Evolutionary conservation across 1,140 invertebrate species (phyloP).

Genomic region (Drosophila quadrilineata): DNA sequence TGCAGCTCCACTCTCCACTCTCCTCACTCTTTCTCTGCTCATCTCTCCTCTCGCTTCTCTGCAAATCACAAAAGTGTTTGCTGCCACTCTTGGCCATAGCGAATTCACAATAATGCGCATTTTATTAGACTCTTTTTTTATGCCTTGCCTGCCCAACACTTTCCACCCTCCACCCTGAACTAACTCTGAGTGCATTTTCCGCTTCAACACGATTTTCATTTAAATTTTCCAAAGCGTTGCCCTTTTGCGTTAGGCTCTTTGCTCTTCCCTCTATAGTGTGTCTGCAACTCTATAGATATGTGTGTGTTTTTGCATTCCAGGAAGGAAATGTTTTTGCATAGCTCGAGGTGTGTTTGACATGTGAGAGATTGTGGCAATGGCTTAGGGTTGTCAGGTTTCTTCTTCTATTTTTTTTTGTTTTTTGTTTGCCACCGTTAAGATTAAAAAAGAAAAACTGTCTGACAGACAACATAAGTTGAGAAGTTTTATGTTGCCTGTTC

Average conservation of each 20-base stretch:
- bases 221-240: constrained; percentile 64
- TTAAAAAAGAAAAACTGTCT: too few species aligned
- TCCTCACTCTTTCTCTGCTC: too few species aligned
- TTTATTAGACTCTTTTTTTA: constrained; percentile 60
- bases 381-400: constrained; percentile 45
- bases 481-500: too few species aligned
- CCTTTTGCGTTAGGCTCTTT: constrained; percentile 46
- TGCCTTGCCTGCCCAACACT: constrained; percentile 1
- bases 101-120: constrained; percentile 72
- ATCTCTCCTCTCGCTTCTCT: constrained; percentile 9
- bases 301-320: constrained; percentile 18
- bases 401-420: too few species aligned
- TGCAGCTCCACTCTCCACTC: too few species aligned
- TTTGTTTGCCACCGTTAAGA: too few species aligned
- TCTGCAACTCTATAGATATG: background rate
- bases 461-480: too few species aligned
- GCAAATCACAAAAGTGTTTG: constrained; percentile 1
- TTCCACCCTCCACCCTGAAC: constrained; percentile 6
- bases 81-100: constrained; percentile 49
- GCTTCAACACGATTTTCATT: constrained; percentile 73
- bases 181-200: constrained; percentile 65
- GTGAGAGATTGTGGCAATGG: constrained; percentile 43
- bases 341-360: constrained; percentile 44
- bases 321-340: constrained; percentile 57
- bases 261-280: constrained; percentile 3